Conservation (phyloP, 2,113 vertebrate genomes). For the Percopsis transmontana region DNA sequence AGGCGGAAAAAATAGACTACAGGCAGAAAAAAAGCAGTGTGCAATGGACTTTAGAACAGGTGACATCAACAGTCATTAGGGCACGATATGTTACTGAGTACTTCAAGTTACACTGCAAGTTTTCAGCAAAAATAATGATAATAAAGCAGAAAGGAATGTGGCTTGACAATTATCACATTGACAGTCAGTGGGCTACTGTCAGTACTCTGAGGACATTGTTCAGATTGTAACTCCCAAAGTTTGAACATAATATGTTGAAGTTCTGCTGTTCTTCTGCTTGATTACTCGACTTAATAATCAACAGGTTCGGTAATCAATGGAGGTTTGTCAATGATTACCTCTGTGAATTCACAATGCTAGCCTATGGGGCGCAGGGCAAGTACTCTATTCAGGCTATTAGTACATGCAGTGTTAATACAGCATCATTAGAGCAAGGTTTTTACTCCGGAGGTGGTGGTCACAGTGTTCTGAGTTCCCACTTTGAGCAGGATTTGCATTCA, state of each 20-base stretch:
- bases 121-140: not conserved
- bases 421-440: constrained; percentile 46
- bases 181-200: too few relatives aligned
- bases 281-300: constrained; percentile 15
- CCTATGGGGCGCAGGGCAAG: constrained; percentile 31
- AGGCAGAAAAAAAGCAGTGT: too few relatives aligned
- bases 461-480: constrained; percentile 34
- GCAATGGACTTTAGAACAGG: too few relatives aligned
- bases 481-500: constrained; percentile 30
- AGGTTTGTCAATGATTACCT: constrained; percentile 19
- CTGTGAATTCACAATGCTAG: constrained; percentile 34
- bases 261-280: not conserved
- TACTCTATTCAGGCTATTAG: constrained; percentile 40
- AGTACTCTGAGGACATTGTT: not conserved
- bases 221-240: constrained; percentile 1
- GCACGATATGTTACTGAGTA: too few relatives aligned
- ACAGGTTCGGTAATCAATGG: constrained; percentile 10
- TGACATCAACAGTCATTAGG: too few relatives aligned
- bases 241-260: not conserved
- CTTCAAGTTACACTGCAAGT: not conserved
- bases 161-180: not conserved
- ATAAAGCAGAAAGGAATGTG: not conserved
- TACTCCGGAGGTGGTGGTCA: constrained; percentile 37
- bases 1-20: too few relatives aligned
- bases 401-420: constrained; percentile 36